phyloP scores from a whole-genome alignment of 2,797 vertebrate species.

The Poeciliopsis presidionis region DNA sequence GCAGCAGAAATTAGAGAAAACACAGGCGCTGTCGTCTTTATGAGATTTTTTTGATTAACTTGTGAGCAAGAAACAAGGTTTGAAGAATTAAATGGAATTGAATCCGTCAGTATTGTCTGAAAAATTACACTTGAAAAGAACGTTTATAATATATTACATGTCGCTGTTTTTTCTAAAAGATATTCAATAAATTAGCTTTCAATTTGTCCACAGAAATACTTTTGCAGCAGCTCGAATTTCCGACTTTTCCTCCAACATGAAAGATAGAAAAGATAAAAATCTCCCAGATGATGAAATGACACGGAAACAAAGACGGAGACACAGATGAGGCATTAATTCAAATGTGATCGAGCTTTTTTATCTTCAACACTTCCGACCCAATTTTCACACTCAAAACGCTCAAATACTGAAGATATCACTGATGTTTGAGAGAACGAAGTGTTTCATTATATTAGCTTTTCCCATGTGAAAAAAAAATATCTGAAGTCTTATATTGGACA shows the following conservation, averaged over 20 bases:
- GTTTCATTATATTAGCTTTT: slow-evolving; percentile 52
- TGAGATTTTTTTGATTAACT: background rate
- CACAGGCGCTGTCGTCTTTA: slow-evolving; percentile 24
- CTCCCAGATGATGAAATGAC: slow-evolving; percentile 51
- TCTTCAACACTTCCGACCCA: slow-evolving; percentile 42
- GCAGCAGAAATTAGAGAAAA: slow-evolving; percentile 24
- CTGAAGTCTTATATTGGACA: background rate
- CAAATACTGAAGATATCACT: slow-evolving; percentile 32
- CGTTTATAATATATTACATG: background rate
- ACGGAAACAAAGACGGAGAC: slow-evolving; percentile 42
- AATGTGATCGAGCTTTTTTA: slow-evolving; percentile 52
- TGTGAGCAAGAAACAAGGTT: slow-evolving; percentile 22
- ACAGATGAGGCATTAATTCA: slow-evolving; percentile 50
- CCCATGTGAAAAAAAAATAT: slow-evolving; percentile 11
- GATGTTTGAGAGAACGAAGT: slow-evolving; percentile 29
- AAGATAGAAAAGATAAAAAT: slow-evolving; percentile 25
- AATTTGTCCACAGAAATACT: slow-evolving; percentile 16
- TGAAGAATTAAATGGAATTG: background rate
- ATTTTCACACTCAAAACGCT: slow-evolving; percentile 42
- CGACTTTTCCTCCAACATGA: slow-evolving; percentile 23
- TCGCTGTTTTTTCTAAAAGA: background rate
- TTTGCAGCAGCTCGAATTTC: slow-evolving; percentile 4
- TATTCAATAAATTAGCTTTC: background rate
- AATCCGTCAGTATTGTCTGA: background rate
- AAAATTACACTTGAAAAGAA: background rate